Evolutionary conservation across 1,140 invertebrate species (phyloP), one percentile per base, ranked within the genome.

Genomic region (Calycopis cecrops): DNA sequence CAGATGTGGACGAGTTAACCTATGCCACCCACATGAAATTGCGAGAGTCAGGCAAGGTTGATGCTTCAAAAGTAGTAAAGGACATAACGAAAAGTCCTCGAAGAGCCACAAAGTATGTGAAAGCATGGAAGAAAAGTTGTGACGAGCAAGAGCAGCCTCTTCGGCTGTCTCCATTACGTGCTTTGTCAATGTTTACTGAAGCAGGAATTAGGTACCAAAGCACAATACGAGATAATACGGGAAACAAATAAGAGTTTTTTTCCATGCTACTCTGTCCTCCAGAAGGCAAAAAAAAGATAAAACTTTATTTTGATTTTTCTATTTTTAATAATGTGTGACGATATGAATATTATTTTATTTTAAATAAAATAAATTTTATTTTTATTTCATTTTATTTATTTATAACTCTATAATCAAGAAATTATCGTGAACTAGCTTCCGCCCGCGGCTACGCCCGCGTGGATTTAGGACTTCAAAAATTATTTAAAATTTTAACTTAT

Each of bases 11-110:
- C 7, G 55, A 67, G 11, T 49, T 73, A 42, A 37, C 55, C 4
- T 62, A 74, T 62, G 63, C 71, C 35, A 53, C 56, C 38, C 54
- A 59, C 49, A 64, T 65, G 64, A 65, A 52, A 42, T 49, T 61
- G 11, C 42, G 40, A 3, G 12, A 57, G 17, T 16, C 44, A 2
- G 56, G 60, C 28, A 52, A 55, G 48, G 34, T 51, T 1, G 56
- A 62, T 3, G 60, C 60, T 17, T 62, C 60, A 16, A 62, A 55
- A 62, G 21, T 58, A 4, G 38, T 58, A 35, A 58, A 57, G 54
- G 48, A 37, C 35, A 9, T 57, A 33, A 55, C 48, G 7, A 58
- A 55, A 51, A 51, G 52, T 44, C 55, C 55, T 11, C 2, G 28
- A 52, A 56, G 51, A 44, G 60, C 48, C 47, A 59, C 59, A 9